phyloP scores from a whole-genome alignment of 2,113 vertebrate species.

The Calonectris borealis region DNA sequence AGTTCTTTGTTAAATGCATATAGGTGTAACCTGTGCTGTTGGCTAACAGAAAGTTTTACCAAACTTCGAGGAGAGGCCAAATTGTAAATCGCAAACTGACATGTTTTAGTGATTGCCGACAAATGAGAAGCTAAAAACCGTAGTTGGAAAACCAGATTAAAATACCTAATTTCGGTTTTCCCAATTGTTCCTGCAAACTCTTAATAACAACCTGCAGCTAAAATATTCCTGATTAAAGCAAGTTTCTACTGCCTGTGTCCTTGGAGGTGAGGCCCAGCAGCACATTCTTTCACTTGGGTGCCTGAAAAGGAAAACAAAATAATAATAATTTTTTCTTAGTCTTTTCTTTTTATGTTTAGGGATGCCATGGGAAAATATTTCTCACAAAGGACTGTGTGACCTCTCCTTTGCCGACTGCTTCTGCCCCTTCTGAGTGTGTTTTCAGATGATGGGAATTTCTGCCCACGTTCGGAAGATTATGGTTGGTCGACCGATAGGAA shows the following conservation, averaged over 20 bases:
- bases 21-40: not conserved
- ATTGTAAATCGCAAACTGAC: not conserved
- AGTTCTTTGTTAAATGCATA: not conserved
- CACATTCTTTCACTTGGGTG: not conserved
- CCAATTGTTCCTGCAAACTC: not conserved
- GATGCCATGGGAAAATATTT: not conserved
- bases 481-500: not conserved
- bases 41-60: not conserved
- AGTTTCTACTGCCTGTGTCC: not conserved
- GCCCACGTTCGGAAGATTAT: not conserved
- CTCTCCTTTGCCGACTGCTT: not conserved
- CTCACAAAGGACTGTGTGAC: not conserved
- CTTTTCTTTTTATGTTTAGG: not conserved
- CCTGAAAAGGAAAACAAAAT: not conserved
- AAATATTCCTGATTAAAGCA: not conserved
- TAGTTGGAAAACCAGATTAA: not conserved
- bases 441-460: not conserved
- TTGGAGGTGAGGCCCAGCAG: not conserved
- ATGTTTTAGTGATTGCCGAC: not conserved
- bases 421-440: not conserved
- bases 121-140: not conserved
- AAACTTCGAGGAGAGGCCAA: not conserved
- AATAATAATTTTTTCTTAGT: not conserved
- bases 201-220: not conserved
- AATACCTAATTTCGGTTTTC: not conserved